Percentiles rank a stretch among this genome's conserved stretches.
Evolutionary conservation across 2,113 vertebrate species (phyloP).

Genomic region (Pampusana beccarii): DNA sequence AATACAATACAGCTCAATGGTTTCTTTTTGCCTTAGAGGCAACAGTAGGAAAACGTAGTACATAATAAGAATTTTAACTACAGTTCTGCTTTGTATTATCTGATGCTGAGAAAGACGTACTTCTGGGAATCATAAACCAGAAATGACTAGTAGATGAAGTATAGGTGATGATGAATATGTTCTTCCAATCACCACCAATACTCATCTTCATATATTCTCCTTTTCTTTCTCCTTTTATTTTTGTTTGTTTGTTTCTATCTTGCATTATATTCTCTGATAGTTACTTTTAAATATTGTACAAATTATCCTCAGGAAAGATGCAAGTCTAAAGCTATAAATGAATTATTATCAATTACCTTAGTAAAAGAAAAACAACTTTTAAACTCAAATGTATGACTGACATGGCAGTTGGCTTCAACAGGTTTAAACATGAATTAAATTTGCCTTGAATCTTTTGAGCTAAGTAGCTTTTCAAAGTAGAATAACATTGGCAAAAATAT

Average conservation of each 20-base stretch:
- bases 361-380: background rate
- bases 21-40: conserved; percentile 38
- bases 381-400: background rate
- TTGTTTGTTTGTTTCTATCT: background rate
- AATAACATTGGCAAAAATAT: background rate
- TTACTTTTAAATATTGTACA: background rate
- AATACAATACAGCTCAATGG: background rate
- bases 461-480: background rate
- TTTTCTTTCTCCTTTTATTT: too few species aligned
- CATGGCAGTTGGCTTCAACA: background rate
- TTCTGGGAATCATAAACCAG: background rate
- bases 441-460: background rate
- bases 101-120: background rate
- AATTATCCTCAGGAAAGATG: background rate
- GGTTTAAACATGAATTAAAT: background rate
- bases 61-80: conserved; percentile 46
- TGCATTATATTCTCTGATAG: background rate
- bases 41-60: conserved; percentile 3
- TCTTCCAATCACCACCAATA: background rate
- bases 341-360: background rate
- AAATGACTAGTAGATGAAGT: background rate
- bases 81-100: conserved; percentile 18
- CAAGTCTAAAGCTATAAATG: background rate
- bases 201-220: background rate
- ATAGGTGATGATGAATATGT: background rate